Conservation (phyloP, 2,113 vertebrate genomes). For the Rhinogobius similis region DNA sequence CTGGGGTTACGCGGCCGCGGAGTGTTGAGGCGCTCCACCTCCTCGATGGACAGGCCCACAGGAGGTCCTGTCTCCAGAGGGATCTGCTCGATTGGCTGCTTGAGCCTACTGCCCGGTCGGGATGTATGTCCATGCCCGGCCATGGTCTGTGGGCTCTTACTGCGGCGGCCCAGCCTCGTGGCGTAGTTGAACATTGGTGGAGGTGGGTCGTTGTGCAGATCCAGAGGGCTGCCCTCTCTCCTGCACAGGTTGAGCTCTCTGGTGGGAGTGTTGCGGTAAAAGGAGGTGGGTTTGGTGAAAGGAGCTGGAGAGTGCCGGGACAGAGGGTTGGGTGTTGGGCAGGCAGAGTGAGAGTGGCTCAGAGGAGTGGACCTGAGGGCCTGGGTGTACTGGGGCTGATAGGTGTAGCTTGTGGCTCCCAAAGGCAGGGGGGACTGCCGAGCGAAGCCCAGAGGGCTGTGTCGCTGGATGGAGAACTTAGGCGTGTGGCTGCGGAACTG, state of each 20-base stretch:
- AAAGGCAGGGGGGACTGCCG: slow-evolving; percentile 92
- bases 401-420: slow-evolving; percentile 90
- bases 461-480: slow-evolving; percentile 96
- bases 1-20: slow-evolving; percentile 95
- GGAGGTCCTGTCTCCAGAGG: slow-evolving; percentile 89
- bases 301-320: slow-evolving; percentile 94
- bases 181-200: slow-evolving; percentile 91
- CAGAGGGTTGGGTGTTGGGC: slow-evolving; percentile 89
- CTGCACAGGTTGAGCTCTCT: slow-evolving; percentile 89
- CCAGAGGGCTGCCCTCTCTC: slow-evolving; percentile 87
- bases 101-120: slow-evolving; percentile 90
- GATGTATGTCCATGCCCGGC: slow-evolving; percentile 81
- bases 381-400: slow-evolving; percentile 87
- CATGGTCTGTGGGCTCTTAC: slow-evolving; percentile 95
- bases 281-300: slow-evolving; percentile 89
- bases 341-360: slow-evolving; percentile 90
- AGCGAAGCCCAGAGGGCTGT: slow-evolving; percentile 93
- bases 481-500: slow-evolving; percentile 96
- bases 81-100: slow-evolving; percentile 91
- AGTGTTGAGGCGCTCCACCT: slow-evolving; percentile 96
- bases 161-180: slow-evolving; percentile 89
- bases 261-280: slow-evolving; percentile 92
- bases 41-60: slow-evolving; percentile 92
- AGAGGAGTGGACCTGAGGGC: slow-evolving; percentile 86
- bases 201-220: slow-evolving; percentile 86